Evolutionary conservation across 2,888 invertebrate species (phyloP), one percentile per base, ranked within the genome.

Genomic region (Graphium colonna): DNA sequence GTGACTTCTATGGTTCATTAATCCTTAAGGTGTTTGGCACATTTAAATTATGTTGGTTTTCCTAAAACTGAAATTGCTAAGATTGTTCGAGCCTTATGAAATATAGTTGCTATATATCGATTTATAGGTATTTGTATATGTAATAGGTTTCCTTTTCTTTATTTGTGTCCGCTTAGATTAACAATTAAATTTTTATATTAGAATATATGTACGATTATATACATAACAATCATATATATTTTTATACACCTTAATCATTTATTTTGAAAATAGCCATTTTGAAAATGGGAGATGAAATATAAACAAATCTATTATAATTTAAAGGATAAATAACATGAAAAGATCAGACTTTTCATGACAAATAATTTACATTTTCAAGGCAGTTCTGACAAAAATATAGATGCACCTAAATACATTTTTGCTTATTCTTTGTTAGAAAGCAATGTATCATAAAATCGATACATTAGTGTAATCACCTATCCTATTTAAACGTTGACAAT

Each of bases 241-340:
- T 28, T 43, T 43, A 49, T 40, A 48, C 41, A 21, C 13, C 13
- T 52, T 48, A 12, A 40, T 38, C 40, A 43, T 52, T 52, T 17
- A 52, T 42, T 38, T 26, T 7, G 12, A 42, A 41, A 13, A 43
- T 31, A 42, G 43, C 15, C 33, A 47, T 40, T 18, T 47, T 26
- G 7, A 46, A 42, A 31, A 51, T 5, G 21, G 21, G 5, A 21
- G 5, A n/a, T n/a, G n/a, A 52, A 52, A 47, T 41, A 26, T 18
- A 10, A 33, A 16, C 26, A n/a, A 52, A 52, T 18, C 21, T 21
- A 21, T 21, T 3, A 21, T 21, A 46, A 28, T 45, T 33, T 45
- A n/a, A 13, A 50, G 21, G 16, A 12, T 36, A 31, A 38, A 38
- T 13, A 1, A 38, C 21, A 38, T 38, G 4, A 18, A 18, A 41